Percentiles rank a stretch among this genome's conserved stretches.
Conservation (phyloP, 1,140 invertebrate species). For the Metopolophium dirhodum region DNA sequence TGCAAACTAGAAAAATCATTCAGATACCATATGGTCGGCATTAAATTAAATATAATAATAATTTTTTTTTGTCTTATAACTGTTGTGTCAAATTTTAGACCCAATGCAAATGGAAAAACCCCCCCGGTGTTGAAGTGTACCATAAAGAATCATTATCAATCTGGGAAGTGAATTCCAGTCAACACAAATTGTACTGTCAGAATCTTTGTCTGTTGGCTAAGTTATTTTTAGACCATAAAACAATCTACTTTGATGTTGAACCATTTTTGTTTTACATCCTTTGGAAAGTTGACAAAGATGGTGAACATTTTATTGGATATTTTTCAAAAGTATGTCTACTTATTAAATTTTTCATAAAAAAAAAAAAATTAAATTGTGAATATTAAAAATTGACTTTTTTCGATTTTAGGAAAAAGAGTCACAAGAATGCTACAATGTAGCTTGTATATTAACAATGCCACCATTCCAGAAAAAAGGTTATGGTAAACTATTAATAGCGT, state of each 20-base stretch:
- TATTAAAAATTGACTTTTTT: neutral
- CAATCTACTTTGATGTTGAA: constrained; percentile 96
- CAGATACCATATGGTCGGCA: constrained; percentile 76
- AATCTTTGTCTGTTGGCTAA: constrained; percentile 95
- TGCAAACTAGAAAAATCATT: constrained; percentile 94
- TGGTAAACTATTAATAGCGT: constrained; percentile 96
- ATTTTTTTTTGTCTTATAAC: constrained; percentile 17
- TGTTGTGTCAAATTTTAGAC: constrained; percentile 64
- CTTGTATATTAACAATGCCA: constrained; percentile 95
- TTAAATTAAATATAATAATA: neutral
- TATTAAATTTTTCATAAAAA: neutral
- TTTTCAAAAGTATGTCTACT: constrained; percentile 82
- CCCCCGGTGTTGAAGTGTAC: constrained; percentile 92
- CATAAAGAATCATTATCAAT: constrained; percentile 87
- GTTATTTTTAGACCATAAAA: constrained; percentile 96
- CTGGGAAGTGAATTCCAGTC: constrained; percentile 89
- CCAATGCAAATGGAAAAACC: constrained; percentile 84
- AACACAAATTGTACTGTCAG: constrained; percentile 95
- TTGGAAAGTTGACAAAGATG: constrained; percentile 92
- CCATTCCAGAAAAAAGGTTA: constrained; percentile 98
- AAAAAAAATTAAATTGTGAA: neutral
- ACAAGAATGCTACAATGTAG: constrained; percentile 97
- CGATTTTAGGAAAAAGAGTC: constrained; percentile 88
- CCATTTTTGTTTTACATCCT: constrained; percentile 97
- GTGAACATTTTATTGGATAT: constrained; percentile 95